Base-by-base conservation (phyloP, 2,113 vertebrate species). In the Lophotis ruficrista region DNA sequence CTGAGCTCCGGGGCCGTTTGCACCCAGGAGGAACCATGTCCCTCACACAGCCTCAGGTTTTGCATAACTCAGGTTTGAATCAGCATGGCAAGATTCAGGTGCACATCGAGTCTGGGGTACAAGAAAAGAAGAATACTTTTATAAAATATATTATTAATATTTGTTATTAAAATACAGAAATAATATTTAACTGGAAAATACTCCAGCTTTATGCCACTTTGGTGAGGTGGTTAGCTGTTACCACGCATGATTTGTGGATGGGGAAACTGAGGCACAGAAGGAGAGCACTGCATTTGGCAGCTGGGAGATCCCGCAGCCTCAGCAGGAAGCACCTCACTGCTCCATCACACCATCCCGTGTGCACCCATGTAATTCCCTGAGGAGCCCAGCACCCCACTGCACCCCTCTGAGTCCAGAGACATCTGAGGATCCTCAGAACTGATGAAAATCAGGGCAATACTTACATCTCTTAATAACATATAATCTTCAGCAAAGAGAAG, bases 311-410 rank as follows among this genome's bases (percentile, higher is more conserved):
- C 60, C 17, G 16, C 37, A 66, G 70, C 61, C 45, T 14, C 41
- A 5, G 9, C 1, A 14, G 51, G 43, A 48, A 68, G 50, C 41
- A 35, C 20, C 9, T 28, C 7, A 1, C 17, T 50, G 58, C 50
- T 72, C 71, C 76, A 13, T 14, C 0, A 1, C 61, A 8, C 3
- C 0, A 7, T 30, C 27, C 61, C 23, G 0, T 0, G 6, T 3
- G 27, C 20, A 19, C 20, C 84, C 53, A 62, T 10, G 6, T 17
- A 82, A 69, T 54, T 53, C 31, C 33, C 10, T 1, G 7, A 53
- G 15, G 16, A 45, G 20, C 65, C 72, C 58, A 28, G 58, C 76
- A 33, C n/a, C 37, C 56, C 14, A 6, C 72, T n/a, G 58, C 76
- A 33, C n/a, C 37, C 56, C 41, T 43, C 48, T 20, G 68, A 84